Percentiles rank a stretch among this genome's conserved stretches.
Evolutionary conservation across 2,797 vertebrate species (phyloP).

Genomic region (Hafferia zeledoni): DNA sequence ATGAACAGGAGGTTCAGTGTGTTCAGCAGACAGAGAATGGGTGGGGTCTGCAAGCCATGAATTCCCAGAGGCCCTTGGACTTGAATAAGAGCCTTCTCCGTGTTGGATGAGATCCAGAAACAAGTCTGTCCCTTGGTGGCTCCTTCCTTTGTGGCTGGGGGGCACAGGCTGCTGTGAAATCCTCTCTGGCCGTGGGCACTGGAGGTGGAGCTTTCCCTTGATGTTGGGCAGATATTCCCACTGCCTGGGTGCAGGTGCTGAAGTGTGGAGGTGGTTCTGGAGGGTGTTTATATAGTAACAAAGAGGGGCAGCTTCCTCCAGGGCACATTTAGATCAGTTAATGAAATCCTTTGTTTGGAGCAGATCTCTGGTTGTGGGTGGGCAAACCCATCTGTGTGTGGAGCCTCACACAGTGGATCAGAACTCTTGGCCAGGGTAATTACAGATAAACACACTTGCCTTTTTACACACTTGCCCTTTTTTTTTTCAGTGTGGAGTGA

Average conservation of each 20-base stretch:
- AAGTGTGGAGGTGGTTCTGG: neutral
- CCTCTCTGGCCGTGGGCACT: neutral
- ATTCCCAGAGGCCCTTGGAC: neutral
- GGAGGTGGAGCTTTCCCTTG: neutral
- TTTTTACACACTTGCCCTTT: neutral
- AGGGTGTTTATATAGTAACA: neutral
- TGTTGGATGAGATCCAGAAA: neutral
- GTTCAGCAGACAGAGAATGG: neutral
- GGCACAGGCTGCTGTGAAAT: neutral
- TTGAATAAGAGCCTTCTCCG: neutral
- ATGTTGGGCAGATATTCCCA: neutral
- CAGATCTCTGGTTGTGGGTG: neutral
- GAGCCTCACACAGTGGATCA: neutral
- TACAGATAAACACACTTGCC: neutral
- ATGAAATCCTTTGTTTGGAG: neutral
- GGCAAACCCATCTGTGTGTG: neutral
- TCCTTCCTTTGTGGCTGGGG: neutral
- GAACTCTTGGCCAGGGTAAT: neutral
- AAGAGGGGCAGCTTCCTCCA: neutral
- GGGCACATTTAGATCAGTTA: neutral
- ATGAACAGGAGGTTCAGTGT: constrained; percentile 26
- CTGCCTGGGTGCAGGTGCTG: neutral
- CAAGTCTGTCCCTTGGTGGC: rapidly evolving
- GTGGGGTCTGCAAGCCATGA: neutral
- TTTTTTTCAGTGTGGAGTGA: neutral